Evolutionary conservation across 1,140 invertebrate species (phyloP), one percentile per base, ranked within the genome.

Genomic region (Zaprionus davidi): DNA sequence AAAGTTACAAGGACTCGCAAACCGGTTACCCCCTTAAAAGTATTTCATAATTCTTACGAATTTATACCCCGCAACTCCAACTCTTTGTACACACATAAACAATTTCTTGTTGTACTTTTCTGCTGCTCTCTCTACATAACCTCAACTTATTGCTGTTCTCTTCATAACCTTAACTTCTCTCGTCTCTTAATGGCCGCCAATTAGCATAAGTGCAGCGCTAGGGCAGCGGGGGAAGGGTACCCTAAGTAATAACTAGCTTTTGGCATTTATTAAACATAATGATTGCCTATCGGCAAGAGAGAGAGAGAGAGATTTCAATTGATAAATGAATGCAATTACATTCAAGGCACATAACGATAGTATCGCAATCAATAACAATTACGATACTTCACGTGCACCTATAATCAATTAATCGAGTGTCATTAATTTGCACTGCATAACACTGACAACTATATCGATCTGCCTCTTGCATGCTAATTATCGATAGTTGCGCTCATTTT

Each of bases 191-290:
- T 82, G 85, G 67, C 22, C 71, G 63, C 84, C 84, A 88, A 88
- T 88, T 88, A 88, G 81, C 88, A 88, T 88, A 88, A 77, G 57
- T 77, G 71, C 70, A 53, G 75, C 17, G 20, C 13, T 12, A 24
- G 46, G 28, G 26, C 15, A 15, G 34, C 24, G 70, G 5, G 3
- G n/a, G 5, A 9, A n/a, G 5, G 38, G 38, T 2, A 2, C 28
- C 31, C 36, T 44, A 34, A 46, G 20, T 76, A 76, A 87, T 85
- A 78, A 87, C 84, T 76, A 88, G 71, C 78, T 87, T 84, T 79
- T 73, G 67, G 74, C 68, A 88, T 86, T 87, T 87, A 87, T 84
- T 84, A 84, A 87, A 79, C 76, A 82, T 82, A 79, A 79, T 82
- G 69, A 86, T 79, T 79, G 83, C 78, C 57, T 79, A 69, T 82